These are phyloP conservation scores for Delphinapterus leucas DNA, from an alignment of 2,113 vertebrate genomes.

Conservation along the genomic window DNA sequence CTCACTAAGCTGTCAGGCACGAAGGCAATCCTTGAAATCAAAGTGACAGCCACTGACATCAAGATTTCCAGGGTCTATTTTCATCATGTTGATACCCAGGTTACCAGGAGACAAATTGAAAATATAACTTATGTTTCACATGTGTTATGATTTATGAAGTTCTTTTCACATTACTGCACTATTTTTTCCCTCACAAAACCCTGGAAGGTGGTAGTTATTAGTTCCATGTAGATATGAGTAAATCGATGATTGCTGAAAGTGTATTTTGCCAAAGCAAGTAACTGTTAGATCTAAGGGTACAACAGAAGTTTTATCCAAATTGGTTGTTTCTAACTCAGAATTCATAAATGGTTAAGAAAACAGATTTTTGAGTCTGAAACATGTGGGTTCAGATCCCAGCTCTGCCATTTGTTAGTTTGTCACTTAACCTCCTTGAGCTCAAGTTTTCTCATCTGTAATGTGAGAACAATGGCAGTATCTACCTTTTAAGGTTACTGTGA, in stretches of 20 bases:
- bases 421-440: not conserved
- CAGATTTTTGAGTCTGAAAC: not conserved
- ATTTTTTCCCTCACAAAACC: not conserved
- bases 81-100: not conserved
- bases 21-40: slow-evolving; percentile 29
- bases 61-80: slow-evolving; percentile 4
- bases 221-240: not conserved
- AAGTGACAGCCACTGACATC: slow-evolving; percentile 4
- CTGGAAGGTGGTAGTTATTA: not conserved
- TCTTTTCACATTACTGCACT: not conserved
- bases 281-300: not conserved
- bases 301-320: not conserved
- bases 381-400: not conserved
- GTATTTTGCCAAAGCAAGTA: not conserved
- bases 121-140: not conserved
- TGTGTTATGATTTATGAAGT: not conserved
- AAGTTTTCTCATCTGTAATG: not conserved
- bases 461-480: not conserved
- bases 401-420: not conserved
- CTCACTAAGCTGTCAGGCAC: not conserved
- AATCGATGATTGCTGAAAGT: not conserved
- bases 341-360: not conserved
- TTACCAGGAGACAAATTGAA: slow-evolving; percentile 12
- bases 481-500: slow-evolving; percentile 19
- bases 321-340: slow-evolving; percentile 32